Evolutionary conservation across 2,113 vertebrate genomes (phyloP).

Genomic region (Siphamia tubifer): DNA sequence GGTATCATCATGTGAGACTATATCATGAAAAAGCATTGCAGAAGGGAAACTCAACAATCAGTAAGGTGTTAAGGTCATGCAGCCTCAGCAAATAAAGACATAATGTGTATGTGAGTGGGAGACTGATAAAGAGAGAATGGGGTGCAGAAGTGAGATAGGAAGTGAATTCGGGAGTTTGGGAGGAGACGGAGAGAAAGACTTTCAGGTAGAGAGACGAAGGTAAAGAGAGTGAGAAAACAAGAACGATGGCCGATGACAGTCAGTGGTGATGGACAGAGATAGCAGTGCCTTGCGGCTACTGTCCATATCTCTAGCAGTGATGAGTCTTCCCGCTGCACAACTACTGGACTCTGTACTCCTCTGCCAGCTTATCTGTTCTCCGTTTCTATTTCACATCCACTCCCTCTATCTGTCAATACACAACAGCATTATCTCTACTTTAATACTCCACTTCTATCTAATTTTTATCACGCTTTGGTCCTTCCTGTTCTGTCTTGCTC

Average conservation of each 20-base stretch:
- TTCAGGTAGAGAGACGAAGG: constrained; percentile 21
- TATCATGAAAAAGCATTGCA: constrained; percentile 37
- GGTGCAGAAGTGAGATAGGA: constrained; percentile 50
- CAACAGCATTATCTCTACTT: constrained; percentile 30
- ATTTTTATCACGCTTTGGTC: constrained; percentile 41
- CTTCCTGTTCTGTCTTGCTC: constrained; percentile 1
- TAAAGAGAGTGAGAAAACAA: constrained; percentile 22
- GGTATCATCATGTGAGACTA: constrained; percentile 35
- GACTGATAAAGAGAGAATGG: constrained; percentile 46
- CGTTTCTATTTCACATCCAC: constrained; percentile 17
- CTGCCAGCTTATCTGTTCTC: constrained; percentile 52
- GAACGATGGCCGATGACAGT: constrained; percentile 6
- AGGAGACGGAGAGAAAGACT: constrained; percentile 23
- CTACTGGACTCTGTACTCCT: constrained; percentile 67
- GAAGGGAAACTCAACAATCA: constrained; percentile 15
- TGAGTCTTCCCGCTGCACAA: constrained; percentile 59
- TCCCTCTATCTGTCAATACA: constrained; percentile 37
- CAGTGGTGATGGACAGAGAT: constrained; percentile 58
- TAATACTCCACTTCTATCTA: constrained; percentile 34
- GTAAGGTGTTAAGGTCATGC: constrained; percentile 62
- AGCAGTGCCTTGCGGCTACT: constrained; percentile 56
- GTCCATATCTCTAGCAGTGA: constrained; percentile 63
- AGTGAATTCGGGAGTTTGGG: constrained; percentile 44
- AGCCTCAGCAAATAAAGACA: constrained; percentile 69
- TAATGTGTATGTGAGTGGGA: constrained; percentile 42